Conservation (phyloP, 2,113 vertebrate species). For the Microtus pennsylvanicus region DNA sequence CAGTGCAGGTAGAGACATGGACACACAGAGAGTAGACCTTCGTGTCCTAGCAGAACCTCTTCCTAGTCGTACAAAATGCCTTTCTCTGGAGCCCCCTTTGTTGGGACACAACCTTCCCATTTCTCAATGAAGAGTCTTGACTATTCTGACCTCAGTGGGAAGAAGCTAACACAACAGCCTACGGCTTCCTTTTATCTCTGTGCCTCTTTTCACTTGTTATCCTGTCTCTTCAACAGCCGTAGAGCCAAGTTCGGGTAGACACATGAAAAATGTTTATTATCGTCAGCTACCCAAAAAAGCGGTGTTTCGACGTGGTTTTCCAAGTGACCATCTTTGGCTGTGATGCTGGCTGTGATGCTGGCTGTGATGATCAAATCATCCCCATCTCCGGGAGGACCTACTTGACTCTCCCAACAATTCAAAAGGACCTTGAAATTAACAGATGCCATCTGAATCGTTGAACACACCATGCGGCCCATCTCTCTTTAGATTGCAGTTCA, state of each 20-base stretch:
- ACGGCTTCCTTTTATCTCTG: background rate
- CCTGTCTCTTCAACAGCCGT: constrained; percentile 35
- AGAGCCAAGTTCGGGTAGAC: constrained; percentile 2
- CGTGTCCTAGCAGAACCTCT: background rate
- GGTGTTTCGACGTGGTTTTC: constrained; percentile 23
- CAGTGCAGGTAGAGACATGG: background rate
- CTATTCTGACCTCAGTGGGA: too few species aligned
- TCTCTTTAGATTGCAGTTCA: constrained; percentile 45
- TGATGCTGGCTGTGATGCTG: background rate
- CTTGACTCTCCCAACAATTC: background rate
- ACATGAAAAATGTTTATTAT: constrained; percentile 44
- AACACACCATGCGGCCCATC: constrained; percentile 25
- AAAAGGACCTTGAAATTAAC: constrained; percentile 29
- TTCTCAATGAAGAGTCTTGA: background rate
- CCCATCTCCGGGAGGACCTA: background rate
- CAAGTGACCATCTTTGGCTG: constrained; percentile 17
- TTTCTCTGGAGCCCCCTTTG: background rate
- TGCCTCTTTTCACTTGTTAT: constrained; percentile 22
- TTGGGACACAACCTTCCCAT: background rate
- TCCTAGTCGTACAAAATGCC: background rate
- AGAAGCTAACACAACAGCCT: constrained; percentile 24
- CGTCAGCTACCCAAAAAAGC: background rate
- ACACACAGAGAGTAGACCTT: background rate
- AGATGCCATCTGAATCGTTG: constrained; percentile 41
- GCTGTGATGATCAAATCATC: background rate